phyloP scores from a whole-genome alignment of 2,888 invertebrate species.

The Drosophila mayaguana region DNA sequence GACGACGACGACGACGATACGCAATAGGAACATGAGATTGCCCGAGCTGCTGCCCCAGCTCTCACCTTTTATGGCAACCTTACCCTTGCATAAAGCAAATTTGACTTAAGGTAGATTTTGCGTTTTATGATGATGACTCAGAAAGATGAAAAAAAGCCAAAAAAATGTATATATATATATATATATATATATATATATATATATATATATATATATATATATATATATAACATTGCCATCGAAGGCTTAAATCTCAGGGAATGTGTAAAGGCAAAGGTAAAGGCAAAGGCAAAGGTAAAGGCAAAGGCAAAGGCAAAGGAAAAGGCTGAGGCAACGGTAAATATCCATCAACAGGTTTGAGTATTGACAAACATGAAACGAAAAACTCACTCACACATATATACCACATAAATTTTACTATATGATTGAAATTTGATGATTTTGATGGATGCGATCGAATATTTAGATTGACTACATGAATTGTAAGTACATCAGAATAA shows the following conservation, averaged over 20 bases:
- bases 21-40: slow-evolving; percentile 53
- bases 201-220: background rate
- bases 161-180: slow-evolving; percentile 1
- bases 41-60: background rate
- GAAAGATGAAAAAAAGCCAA: slow-evolving; percentile 22
- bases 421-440: slow-evolving; percentile 70
- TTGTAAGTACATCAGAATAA: slow-evolving; percentile 15
- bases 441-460: slow-evolving; percentile 44
- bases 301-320: background rate
- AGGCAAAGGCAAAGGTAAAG: too few relatives aligned
- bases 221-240: slow-evolving; percentile 20
- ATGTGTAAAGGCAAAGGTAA: background rate
- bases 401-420: slow-evolving; percentile 54
- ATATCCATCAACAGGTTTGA: slow-evolving; percentile 68
- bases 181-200: background rate
- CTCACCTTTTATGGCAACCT: background rate
- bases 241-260: slow-evolving; percentile 48
- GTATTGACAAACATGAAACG: slow-evolving; percentile 70
- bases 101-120: slow-evolving; percentile 72
- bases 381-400: slow-evolving; percentile 34
- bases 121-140: slow-evolving; percentile 66
- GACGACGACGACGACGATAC: slow-evolving; percentile 32
- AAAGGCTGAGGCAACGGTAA: slow-evolving; percentile 20
- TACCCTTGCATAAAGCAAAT: slow-evolving; percentile 50
- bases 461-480: slow-evolving; percentile 41